Evolutionary conservation across 2,888 invertebrate species (phyloP), one percentile per base, ranked within the genome.

Genomic region (Agrochola litura): DNA sequence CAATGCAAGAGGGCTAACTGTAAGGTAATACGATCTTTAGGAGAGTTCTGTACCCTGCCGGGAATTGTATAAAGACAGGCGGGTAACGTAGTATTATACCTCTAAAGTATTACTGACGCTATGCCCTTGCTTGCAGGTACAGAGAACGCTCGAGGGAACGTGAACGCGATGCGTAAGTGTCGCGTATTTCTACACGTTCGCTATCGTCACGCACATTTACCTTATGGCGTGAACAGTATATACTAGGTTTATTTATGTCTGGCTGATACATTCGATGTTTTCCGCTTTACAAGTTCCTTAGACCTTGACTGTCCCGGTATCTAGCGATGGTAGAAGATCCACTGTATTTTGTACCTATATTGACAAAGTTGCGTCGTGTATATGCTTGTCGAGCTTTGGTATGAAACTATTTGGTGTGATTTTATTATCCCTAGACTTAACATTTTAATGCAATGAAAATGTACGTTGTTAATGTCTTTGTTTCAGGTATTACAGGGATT

Each of bases 101-200:
- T 77, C 52, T 78, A 72, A 81, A 83, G 82, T 73, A 82, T 82
- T 85, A 84, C 77, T 91, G 87, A 87, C 81, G 85, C 83, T 81
- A 77, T 83, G 86, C 85, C 85, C 85, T 93, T 94, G 87, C 90
- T 96, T 96, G 95, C 94, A 97, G 98, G 91, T 97, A 98, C 91
- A 97, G 98, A 82, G 98, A 98, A 92, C 96, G 98, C 88, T 98
- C 98, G 78, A 97, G 98, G 85, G 98, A 98, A 84, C 97, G 98
- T 75, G 98, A 97, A 85, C 95, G 97, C 89, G 97, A 97, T 91
- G 96, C 97, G 97, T 97, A 97, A 97, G 97, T 95, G 91, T 91
- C 89, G 85, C 85, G 84, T 67, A 86, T 76, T 87, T 75, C 68
- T 77, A 77, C 82, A 82, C 73, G 77, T 73, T 76, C 82, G 83